These are phyloP conservation scores for Chlorospingus flavigularis DNA, from an alignment of 2,797 vertebrate genomes.

Conservation along the genomic window DNA sequence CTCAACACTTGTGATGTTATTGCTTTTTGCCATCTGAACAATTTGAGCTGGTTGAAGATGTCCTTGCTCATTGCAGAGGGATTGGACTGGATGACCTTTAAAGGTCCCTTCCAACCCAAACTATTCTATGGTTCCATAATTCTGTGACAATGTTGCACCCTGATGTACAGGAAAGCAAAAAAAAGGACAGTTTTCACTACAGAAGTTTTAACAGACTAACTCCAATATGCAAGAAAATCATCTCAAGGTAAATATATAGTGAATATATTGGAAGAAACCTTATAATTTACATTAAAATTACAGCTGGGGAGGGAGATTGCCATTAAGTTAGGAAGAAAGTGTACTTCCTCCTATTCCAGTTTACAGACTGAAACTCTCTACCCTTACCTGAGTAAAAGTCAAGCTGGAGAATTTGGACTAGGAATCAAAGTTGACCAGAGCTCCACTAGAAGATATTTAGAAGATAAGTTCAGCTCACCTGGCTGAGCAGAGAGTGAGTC, in stretches of 20 bases:
- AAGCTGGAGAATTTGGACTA: not conserved
- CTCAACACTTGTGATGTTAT: not conserved
- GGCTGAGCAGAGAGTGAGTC: not conserved
- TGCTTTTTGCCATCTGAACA: not conserved
- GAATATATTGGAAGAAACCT: not conserved
- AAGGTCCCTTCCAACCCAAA: not conserved
- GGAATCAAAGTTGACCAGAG: not conserved
- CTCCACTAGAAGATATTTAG: not conserved
- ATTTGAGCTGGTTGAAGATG: not conserved
- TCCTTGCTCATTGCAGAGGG: not conserved
- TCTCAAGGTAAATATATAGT: not conserved
- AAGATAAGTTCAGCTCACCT: not conserved
- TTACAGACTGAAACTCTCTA: not conserved
- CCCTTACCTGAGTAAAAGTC: not conserved
- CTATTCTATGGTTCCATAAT: not conserved
- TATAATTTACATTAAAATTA: not conserved
- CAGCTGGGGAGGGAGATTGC: not conserved
- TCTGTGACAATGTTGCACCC: not conserved
- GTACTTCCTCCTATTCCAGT: not conserved
- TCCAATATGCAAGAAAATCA: not conserved
- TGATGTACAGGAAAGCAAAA: not conserved
- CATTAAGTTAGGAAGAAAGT: not conserved
- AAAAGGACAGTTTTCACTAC: not conserved
- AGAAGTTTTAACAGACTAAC: not conserved
- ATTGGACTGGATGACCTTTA: not conserved